These are phyloP conservation scores for Anagrus nilaparvatae DNA, from an alignment of 1,140 invertebrate species.

Conservation along the genomic window DNA sequence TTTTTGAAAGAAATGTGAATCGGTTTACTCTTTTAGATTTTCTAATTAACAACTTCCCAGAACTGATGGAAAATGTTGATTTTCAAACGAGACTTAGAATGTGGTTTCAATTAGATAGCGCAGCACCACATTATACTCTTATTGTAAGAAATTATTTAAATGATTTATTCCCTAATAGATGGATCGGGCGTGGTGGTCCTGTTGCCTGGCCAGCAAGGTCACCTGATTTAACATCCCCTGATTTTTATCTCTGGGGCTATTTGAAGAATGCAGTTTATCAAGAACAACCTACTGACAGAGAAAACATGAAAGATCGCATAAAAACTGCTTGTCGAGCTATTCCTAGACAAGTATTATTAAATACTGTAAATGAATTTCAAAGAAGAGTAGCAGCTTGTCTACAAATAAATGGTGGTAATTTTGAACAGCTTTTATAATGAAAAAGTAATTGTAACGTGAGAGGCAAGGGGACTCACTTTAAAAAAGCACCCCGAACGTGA, in stretches of 20 bases:
- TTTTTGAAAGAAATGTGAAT: slow-evolving; percentile 2
- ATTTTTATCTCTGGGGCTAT: slow-evolving; percentile 21
- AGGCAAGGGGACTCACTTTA: too few species aligned
- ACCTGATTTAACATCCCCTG: slow-evolving; percentile 20
- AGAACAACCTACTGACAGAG: not conserved
- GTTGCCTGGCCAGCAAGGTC: slow-evolving; percentile 17
- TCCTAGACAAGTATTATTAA: slow-evolving; percentile 1
- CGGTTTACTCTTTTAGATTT: not conserved
- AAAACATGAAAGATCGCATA: not conserved
- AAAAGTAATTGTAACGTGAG: too few species aligned
- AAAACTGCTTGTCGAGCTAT: slow-evolving; percentile 1
- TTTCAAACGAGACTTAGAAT: not conserved
- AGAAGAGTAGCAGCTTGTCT: not conserved
- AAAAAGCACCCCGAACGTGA: too few species aligned
- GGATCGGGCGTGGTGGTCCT: slow-evolving; percentile 4
- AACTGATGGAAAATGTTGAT: not conserved
- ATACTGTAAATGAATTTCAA: not conserved
- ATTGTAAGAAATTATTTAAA: not conserved
- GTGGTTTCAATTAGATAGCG: not conserved
- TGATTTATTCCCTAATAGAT: not conserved
- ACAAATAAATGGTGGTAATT: not conserved
- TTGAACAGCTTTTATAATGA: too few species aligned
- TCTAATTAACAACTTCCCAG: not conserved
- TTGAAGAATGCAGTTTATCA: slow-evolving; percentile 17
- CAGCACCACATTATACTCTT: not conserved